Evolutionary conservation across 2,797 vertebrate genomes (phyloP).

Genomic region (Morelia viridis): DNA sequence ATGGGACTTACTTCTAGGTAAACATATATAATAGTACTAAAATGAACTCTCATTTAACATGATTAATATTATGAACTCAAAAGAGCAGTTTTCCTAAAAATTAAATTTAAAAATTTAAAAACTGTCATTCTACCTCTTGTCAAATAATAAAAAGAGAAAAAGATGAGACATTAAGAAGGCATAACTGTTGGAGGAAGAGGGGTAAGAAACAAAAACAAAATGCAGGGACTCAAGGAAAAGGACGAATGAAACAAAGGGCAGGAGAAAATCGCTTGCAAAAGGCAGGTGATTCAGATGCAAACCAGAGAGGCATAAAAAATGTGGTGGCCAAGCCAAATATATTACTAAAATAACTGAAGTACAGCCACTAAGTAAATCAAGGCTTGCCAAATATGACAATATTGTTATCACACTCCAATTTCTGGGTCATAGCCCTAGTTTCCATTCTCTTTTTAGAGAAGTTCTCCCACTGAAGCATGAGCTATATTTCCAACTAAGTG

Average conservation of each 20-base stretch:
- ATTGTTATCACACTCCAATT: background rate
- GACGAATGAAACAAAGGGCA: background rate
- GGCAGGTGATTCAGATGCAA: background rate
- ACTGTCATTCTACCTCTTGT: background rate
- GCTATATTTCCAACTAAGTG: background rate
- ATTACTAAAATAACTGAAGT: background rate
- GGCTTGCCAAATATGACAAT: background rate
- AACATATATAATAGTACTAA: background rate
- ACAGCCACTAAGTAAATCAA: background rate
- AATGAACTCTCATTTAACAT: background rate
- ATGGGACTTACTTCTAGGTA: background rate
- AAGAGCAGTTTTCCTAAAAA: background rate
- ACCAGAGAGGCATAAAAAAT: background rate
- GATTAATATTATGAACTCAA: background rate
- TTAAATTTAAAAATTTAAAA: background rate
- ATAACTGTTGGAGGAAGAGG: background rate
- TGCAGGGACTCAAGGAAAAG: background rate
- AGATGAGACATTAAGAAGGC: background rate
- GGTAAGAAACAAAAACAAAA: background rate
- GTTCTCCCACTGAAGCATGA: background rate
- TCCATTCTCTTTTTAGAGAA: background rate
- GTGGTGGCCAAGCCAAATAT: background rate
- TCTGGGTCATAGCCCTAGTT: background rate
- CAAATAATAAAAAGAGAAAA: background rate
- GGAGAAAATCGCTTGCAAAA: background rate